Base-by-base conservation (phyloP, 2,888 invertebrate species). In the Heteromyza rotundicornis region DNA sequence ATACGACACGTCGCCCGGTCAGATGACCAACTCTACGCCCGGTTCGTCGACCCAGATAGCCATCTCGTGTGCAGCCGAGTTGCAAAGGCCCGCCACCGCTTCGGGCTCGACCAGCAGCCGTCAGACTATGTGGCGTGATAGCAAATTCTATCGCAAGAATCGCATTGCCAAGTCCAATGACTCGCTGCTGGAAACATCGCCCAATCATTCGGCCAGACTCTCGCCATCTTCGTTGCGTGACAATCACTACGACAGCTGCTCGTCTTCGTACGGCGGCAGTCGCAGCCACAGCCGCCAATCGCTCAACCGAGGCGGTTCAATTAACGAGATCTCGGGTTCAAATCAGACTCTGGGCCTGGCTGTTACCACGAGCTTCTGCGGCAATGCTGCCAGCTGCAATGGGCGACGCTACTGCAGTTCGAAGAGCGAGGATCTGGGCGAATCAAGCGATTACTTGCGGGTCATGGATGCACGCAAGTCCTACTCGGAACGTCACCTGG, bases 141-240 rank as follows among this genome's bases (percentile, higher is more conserved):
- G 83, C 50, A 82, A 81, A 54, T 81, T 83, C 66, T 83, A 83
- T 68, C 76, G 82, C n/a, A 82, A 83, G 67, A 83, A 80, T 68
- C 80, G 82, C 57, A 81, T 83, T 32, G 83, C 83, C 61, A 82
- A 83, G 68, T 83, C 83, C 20, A 83, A 83, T 63, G 83, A 83
- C 65, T 83, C 83, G 1, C 70, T 83, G 55, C 68, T 81, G 62
- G 83, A 82, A 59, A 78, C 76, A n/a, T 79, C 79, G n/a, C 77
- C 79, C 1, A 75, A 75, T 63, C 75, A 78, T 50, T 75, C 78
- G 62, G 70, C 74, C 8, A 71, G 81, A 17, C 69, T 80, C 5
- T 82, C 82, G 47, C 79, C 80, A 60, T 74, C 78, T 27, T 76
- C 77, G 19, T 58, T 79, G 67, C 72, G 77, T 63, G 80, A 81